These are phyloP conservation scores for Ageneiosus marmoratus DNA, from an alignment of 2,113 vertebrate species.

Conservation along the genomic window DNA sequence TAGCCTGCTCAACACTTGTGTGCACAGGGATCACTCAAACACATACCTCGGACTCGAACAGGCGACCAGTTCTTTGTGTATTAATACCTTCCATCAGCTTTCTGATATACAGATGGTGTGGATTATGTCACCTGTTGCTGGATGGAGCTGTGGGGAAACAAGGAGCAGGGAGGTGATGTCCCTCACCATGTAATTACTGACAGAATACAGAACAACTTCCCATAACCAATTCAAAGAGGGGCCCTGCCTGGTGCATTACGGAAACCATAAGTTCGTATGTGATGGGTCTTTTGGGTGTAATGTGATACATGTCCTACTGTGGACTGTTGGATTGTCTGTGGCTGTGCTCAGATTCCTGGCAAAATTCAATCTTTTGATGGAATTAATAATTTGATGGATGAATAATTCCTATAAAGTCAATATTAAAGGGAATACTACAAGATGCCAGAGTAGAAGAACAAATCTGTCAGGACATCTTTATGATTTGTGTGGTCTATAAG, in stretches of 20 bases:
- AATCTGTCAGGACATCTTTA: conserved; percentile 10
- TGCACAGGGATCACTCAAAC: conserved; percentile 46
- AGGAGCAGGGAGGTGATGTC: conserved; percentile 37
- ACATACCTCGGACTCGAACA: conserved; percentile 35
- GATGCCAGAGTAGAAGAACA: background rate
- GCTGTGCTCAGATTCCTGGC: conserved; percentile 13
- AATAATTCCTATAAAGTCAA: conserved; percentile 18
- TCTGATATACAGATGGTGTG: conserved; percentile 61
- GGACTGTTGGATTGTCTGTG: conserved; percentile 1
- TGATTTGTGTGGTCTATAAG: conserved; percentile 33
- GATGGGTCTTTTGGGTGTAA: conserved; percentile 34
- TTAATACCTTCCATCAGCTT: conserved; percentile 51
- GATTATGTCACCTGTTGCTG: conserved; percentile 67
- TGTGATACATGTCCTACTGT: conserved; percentile 32
- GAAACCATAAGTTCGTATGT: conserved; percentile 5
- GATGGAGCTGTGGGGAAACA: conserved; percentile 54
- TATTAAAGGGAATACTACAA: conserved; percentile 2
- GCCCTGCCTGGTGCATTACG: conserved; percentile 13
- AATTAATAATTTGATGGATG: conserved; percentile 17
- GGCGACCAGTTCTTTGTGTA: conserved; percentile 42
- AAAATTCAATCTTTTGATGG: conserved; percentile 26
- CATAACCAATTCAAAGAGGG: conserved; percentile 13
- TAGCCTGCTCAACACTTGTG: conserved; percentile 41
- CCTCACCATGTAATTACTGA: conserved; percentile 22
- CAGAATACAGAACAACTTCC: background rate